Evolutionary conservation across 1,140 invertebrate species (phyloP).

Genomic region (Neotoxoptera formosana): DNA sequence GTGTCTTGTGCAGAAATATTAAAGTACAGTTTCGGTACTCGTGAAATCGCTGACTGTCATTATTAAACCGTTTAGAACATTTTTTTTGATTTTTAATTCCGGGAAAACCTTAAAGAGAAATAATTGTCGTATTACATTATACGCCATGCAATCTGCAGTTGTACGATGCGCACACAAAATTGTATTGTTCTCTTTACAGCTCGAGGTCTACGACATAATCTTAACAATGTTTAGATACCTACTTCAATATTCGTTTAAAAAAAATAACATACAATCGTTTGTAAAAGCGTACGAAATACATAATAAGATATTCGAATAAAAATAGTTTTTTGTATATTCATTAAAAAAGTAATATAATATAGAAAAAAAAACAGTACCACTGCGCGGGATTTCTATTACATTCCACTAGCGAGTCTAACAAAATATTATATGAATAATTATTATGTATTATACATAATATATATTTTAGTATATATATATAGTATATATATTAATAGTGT

Average conservation of each 20-base stretch:
- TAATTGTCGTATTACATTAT: not conserved
- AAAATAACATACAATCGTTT: no score
- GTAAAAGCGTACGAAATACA: not conserved
- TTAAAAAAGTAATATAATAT: no score
- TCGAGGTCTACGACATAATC: no score
- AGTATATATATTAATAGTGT: not conserved
- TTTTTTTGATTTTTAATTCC: not conserved
- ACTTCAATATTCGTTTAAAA: no score
- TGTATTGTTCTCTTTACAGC: no score
- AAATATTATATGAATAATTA: not conserved
- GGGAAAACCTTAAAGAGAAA: not conserved
- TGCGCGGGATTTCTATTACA: not conserved
- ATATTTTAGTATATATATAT: no score
- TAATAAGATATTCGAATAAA: not conserved
- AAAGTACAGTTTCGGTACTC: not conserved
- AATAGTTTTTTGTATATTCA: no score
- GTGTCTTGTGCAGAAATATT: not conserved
- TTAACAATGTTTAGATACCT: no score
- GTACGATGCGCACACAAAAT: not conserved
- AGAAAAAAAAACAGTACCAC: no score
- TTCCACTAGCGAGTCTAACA: not conserved
- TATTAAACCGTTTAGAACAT: not conserved
- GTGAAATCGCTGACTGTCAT: not conserved
- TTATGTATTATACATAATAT: not conserved
- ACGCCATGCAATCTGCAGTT: not conserved